Evolutionary conservation across 2,888 invertebrate genomes (phyloP).

Genomic region (Timandra comae): DNA sequence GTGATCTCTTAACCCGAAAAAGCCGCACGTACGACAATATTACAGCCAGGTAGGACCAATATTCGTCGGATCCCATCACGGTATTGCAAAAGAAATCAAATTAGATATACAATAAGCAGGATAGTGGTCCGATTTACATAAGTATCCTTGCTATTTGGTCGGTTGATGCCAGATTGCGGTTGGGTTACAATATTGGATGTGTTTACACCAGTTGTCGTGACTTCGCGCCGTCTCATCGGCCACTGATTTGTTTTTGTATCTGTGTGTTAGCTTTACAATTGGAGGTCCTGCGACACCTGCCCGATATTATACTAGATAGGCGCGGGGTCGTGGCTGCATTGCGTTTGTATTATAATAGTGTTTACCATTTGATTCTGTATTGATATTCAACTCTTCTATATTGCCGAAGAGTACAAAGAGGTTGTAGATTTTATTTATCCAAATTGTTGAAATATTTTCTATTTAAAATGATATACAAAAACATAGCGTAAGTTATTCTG

Average conservation of each 20-base stretch:
- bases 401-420: too few species aligned
- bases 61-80: slow-evolving; percentile 67
- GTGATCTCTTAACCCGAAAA: slow-evolving; percentile 66
- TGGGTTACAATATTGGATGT: slow-evolving; percentile 65
- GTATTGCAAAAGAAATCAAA: slow-evolving; percentile 74
- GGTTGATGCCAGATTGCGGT: slow-evolving; percentile 71
- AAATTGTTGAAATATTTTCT: too few species aligned
- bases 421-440: too few species aligned
- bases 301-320: slow-evolving; percentile 11
- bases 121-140: slow-evolving; percentile 71
- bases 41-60: slow-evolving; percentile 65
- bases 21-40: slow-evolving; percentile 55
- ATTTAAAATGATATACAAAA: too few species aligned
- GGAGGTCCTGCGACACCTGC: slow-evolving; percentile 20
- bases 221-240: slow-evolving; percentile 42
- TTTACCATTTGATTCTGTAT: too few species aligned
- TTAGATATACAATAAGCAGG: slow-evolving; percentile 75
- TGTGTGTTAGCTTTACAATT: slow-evolving; percentile 20
- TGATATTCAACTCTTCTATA: too few species aligned
- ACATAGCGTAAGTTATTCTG: too few species aligned
- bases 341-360: too few species aligned
- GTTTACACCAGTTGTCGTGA: slow-evolving; percentile 32
- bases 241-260: slow-evolving; percentile 33
- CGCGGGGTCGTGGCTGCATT: not conserved
- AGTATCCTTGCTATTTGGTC: slow-evolving; percentile 70